phyloP scores from a whole-genome alignment of 35 echinoderm and acorn worm genomes.

The Holothuria glaberrima region DNA sequence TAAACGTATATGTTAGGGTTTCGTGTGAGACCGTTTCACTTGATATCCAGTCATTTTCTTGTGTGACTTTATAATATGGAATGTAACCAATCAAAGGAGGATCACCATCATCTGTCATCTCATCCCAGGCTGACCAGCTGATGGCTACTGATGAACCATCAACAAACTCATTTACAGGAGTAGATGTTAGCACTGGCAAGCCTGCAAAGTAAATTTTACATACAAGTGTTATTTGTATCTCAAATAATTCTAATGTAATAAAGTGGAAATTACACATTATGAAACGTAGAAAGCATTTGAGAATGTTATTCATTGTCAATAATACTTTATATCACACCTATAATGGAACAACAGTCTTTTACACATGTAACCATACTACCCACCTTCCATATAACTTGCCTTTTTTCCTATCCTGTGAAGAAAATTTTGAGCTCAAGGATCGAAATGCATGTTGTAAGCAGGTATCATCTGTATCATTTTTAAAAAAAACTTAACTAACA shows the following conservation, averaged over 20 bases:
- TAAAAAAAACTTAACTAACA: neutral
- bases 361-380: no score
- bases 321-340: neutral
- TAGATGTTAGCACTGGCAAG: neutral
- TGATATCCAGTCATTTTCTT: neutral
- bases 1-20: neutral
- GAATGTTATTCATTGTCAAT: neutral
- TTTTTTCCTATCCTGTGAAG: no score
- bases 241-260: neutral
- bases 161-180: neutral
- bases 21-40: neutral
- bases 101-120: slow-evolving; percentile 27
- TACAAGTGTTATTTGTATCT: neutral
- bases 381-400: no score
- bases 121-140: slow-evolving; percentile 17
- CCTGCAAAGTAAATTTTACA: neutral
- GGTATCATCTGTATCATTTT: no score
- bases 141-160: neutral
- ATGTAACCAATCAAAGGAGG: slow-evolving; percentile 34
- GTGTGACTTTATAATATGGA: neutral
- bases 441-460: neutral
- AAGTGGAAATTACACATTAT: no score
- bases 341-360: no score
- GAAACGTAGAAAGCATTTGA: neutral
- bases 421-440: neutral